phyloP scores from a whole-genome alignment of 2,888 invertebrate genomes.

The Piscicola geometra region DNA sequence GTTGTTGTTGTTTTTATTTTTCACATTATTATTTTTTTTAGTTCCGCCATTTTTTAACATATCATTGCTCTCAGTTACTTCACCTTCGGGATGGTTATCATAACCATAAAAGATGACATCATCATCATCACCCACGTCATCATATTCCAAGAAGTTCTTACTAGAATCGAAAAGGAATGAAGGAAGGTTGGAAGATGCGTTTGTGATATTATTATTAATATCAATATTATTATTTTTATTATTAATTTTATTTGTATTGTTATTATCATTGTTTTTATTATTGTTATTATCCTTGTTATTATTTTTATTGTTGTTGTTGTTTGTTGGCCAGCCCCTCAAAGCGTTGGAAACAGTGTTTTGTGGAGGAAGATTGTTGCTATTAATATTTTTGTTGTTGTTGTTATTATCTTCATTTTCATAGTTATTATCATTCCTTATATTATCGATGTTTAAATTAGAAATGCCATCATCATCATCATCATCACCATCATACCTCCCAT shows the following conservation, averaged over 20 bases:
- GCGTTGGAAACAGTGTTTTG: neutral
- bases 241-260: no score
- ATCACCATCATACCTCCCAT: neutral
- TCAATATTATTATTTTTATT: no score
- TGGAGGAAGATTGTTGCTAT: neutral
- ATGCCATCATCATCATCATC: neutral
- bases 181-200: no score
- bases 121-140: neutral
- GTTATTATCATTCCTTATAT: no score
- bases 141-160: neutral
- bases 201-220: no score
- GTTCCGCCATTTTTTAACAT: neutral
- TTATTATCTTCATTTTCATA: neutral
- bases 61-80: neutral
- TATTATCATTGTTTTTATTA: neutral
- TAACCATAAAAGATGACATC: conserved; percentile 11
- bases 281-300: neutral
- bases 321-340: neutral
- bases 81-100: neutral
- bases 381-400: neutral
- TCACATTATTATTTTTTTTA: neutral
- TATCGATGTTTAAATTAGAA: no score
- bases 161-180: no score
- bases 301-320: neutral
- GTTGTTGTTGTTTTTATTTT: neutral